A percentile compares a stretch with the other conserved stretches of the same genome.
phyloP scores from a whole-genome alignment of 1,140 invertebrate species.

The Anastrepha obliqua region DNA sequence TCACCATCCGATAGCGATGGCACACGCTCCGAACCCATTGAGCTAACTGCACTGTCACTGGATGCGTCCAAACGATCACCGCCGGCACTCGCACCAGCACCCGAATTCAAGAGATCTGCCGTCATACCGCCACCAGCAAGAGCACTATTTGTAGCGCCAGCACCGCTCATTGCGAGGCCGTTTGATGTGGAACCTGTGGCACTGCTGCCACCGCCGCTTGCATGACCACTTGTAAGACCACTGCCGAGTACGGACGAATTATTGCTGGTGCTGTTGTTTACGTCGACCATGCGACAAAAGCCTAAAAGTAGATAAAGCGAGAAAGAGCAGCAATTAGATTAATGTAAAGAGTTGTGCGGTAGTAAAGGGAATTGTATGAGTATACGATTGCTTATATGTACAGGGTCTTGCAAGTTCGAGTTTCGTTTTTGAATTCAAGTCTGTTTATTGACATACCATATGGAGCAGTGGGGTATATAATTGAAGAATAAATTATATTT shows the following conservation, averaged over 20 bases:
- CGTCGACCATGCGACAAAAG: constrained; percentile 89
- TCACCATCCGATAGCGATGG: constrained; percentile 90
- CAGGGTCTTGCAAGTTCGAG: too few relatives aligned
- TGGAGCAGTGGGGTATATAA: too few relatives aligned
- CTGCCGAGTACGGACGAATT: constrained; percentile 71
- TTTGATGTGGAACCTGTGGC: constrained; percentile 61
- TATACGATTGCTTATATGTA: too few relatives aligned
- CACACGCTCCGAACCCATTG: constrained; percentile 92
- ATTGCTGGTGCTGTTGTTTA: constrained; percentile 79
- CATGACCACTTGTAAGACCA: constrained; percentile 54
- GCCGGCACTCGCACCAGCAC: constrained; percentile 59
- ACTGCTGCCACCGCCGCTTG: constrained; percentile 50
- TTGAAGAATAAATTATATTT: too few relatives aligned
- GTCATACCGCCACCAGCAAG: constrained; percentile 72
- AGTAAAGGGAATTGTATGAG: too few relatives aligned
- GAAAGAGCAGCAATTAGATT: background rate
- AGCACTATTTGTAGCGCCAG: constrained; percentile 63
- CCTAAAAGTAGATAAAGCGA: constrained; percentile 76
- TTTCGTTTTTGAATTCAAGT: too few relatives aligned
- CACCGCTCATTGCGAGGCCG: constrained; percentile 72
- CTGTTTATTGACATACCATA: too few relatives aligned
- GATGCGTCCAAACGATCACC: constrained; percentile 86
- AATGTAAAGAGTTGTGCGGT: background rate
- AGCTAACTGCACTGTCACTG: constrained; percentile 91
- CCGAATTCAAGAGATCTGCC: constrained; percentile 64